Evolutionary conservation across 2,113 vertebrate genomes (phyloP), one percentile per base, ranked within the genome.

Genomic region (Alligator sinensis): DNA sequence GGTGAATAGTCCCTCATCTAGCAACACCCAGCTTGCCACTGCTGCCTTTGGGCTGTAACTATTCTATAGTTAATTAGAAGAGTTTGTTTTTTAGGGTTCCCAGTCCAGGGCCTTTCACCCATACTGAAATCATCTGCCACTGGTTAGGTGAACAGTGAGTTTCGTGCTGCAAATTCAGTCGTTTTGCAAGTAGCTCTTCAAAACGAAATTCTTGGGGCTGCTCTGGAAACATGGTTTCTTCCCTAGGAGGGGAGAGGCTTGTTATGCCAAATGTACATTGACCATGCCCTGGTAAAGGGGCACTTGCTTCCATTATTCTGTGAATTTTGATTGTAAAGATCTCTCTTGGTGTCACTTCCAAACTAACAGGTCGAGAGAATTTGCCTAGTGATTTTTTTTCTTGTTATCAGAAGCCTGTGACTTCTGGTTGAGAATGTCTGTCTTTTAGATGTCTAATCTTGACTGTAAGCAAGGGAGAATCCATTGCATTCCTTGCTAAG

Each of bases 131-230:
- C 47, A 47, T 47, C 47, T 47, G 9, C 47, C 47, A 47, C 47
- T 47, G 47, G 47, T 47, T 47, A 47, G 47, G 47, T 47, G 38
- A 86, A 59, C 77, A 28, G 19, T 75, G 86, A 55, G 55, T 47
- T 47, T 54, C 1, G 0, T 0, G 5, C 27, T 0, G 1, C 2
- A 0, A 17, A 15, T 63, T 74, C 6, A 15, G 13, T 11, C 77
- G 9, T 80, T 87, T 78, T 77, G 93, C 77, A 91, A 83, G 63
- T 22, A 10, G 21, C 88, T 75, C 86, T 94, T 95, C 95, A 72
- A 91, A 57, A 62, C 18, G 30, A 58, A 5, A 61, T 22, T 61
- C 62, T 61, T 84, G 72, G 88, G 74, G 76, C 61, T 84, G 38
- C 80, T 88, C 11, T 24, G 87, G 47, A n/a, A 28, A 22, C 19